Evolutionary conservation across 2,113 vertebrate species (phyloP), one percentile per base, ranked within the genome.

Genomic region (Arvicanthis niloticus): DNA sequence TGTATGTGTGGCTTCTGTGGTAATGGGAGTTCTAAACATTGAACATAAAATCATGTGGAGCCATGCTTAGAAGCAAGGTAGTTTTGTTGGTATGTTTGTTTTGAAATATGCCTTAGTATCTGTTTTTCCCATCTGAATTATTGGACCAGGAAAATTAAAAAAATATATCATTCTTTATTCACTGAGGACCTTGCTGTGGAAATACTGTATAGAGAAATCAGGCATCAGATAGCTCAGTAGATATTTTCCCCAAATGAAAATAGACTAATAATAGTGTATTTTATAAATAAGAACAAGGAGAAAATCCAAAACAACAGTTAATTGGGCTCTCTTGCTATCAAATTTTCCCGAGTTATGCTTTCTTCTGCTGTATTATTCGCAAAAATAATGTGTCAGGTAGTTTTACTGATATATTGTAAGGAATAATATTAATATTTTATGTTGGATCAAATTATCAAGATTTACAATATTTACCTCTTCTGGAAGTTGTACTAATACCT

Each of bases 1-100:
- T 58, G 7, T 1, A 0, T 62, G 5, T 58, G 7, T 16, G 29
- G 0, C 0, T 22, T 19, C 0, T 6, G 21, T 56, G 3, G 31
- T 37, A 19, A 29, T 42, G 37, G 4, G 7, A 65, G 11, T 11
- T 10, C 56, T 19, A 16, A 29, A 15, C 37, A 26, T 24, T 40
- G 2, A 31, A 37, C 10, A 40, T 0, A 19, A 42, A 12, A 24
- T 37, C 48, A 12, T 11, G 7, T 58, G 22, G 26, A 51, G 19
- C 3, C 21, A 34, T 29, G 37, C 12, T 1, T 10, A 29, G 11
- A 89, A 45, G 60, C 24, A 3, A 22, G 37, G 12, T 60, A 7
- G 1, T 34, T 88, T 3, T 62, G 16, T 42, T 48, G 17, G 10
- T 91, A 6, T 72, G 40, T 62, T 89, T 31, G 10, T 45, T 76